Base-by-base conservation (phyloP, 2,888 invertebrate genomes). In the Sceliomorpha sp. region DNA sequence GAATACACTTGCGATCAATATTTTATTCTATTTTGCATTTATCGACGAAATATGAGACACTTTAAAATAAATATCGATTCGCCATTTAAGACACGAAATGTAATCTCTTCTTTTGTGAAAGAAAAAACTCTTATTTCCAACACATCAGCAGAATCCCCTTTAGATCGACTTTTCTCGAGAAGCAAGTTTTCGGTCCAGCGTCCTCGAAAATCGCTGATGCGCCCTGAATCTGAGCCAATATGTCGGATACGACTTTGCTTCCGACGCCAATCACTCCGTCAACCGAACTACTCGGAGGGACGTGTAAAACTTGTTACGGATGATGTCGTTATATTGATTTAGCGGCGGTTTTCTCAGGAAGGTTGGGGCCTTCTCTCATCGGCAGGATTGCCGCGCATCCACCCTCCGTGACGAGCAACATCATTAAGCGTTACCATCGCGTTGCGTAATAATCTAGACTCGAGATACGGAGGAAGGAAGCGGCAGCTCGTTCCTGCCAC, bases 261-360 rank as follows among this genome's bases (percentile, higher is more conserved):
- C 27, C 6, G 34, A 3, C 58, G 63, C 34, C 63, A 59, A 64
- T 64, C 59, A 59, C 34, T 58, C 31, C 14, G 8, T 5, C 51
- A 47, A 47, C 20, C 34, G 14, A 55, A 34, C 17, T 37, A 17
- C 20, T 26, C n/a, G 20, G 47, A 51, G 68, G 69, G 59, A 72
- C 67, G 74, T 73, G 75, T 69, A 74, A 77, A 76, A 74, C 74
- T 75, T 80, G 80, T 80, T 79, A 77, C 76, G 74, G 78, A 79
- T 81, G 81, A 83, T 78, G 79, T 75, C 75, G 64, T 79, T 82
- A 84, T 84, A 84, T 84, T 82, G 84, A 83, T 83, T 83, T 80
- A 82, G 79, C 68, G 76, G 67, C 26, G 59, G 59, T 77, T 80
- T 74, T 75, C 77, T 72, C 76, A 66, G 74, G 79, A 79, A 78